Base-by-base conservation (phyloP, 2,113 vertebrate species). In the Eptesicus fuscus region DNA sequence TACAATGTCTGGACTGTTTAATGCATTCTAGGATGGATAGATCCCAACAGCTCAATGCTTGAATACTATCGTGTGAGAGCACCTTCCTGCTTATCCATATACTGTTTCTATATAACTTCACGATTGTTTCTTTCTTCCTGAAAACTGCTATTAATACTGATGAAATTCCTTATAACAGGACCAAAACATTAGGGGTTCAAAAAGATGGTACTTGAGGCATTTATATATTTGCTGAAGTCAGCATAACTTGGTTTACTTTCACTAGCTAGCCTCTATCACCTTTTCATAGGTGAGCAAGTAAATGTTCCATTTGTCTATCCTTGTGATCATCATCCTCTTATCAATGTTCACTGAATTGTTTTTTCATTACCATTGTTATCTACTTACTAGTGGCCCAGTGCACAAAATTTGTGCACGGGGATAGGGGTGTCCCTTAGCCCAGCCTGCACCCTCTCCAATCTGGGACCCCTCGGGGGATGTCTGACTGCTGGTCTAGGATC, bases 71-170 rank as follows among this genome's bases (percentile, higher is more conserved):
- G 83, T 96, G 88, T 7, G 49, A 70, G 37, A 82, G 47, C 94
- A 96, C 71, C 94, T 96, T 95, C 71, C 96, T 91, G 93, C 92
- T 93, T 92, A 92, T 97, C 95, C 97, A 90, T 83, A 96, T 95
- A 90, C 96, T 96, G 96, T 96, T 96, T 95, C 96, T 96, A 95
- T 91, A 93, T 77, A 65, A 89, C 94, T 97, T 93, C 94, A 85
- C 87, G 88, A 95, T 96, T 96, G 91, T 97, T 96, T 95, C 95
- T 97, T 95, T 96, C 83, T 91, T 97, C 95, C 90, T 0, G 79
- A 94, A 97, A 95, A 96, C 95, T 93, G 87, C 97, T 95, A 70
- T 94, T 92, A 12, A 51, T 88, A 92, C 89, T 74, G 93, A 96
- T 95, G 96, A 97, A 94, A 97, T 96, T 97, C 88, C 90, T 97